These are phyloP conservation scores for Cirrhinus molitorella DNA, from an alignment of 2,797 vertebrate species.

Conservation along the genomic window DNA sequence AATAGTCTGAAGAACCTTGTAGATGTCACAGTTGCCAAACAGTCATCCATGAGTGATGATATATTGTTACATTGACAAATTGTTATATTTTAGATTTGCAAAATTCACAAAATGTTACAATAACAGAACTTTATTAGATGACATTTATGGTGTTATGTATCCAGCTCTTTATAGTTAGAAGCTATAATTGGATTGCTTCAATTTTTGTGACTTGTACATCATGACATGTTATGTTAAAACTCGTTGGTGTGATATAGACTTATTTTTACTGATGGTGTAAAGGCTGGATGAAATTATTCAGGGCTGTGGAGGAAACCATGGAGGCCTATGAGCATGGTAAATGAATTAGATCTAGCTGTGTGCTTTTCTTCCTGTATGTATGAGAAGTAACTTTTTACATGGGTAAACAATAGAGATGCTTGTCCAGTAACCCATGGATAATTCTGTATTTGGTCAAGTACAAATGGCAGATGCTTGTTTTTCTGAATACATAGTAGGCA, in stretches of 20 bases:
- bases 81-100: neutral
- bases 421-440: neutral
- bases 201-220: neutral
- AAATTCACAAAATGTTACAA: neutral
- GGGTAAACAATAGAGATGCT: neutral
- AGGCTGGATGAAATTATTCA: constrained; percentile 77
- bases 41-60: constrained; percentile 21
- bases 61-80: neutral
- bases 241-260: too few relatives aligned
- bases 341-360: constrained; percentile 78
- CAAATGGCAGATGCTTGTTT: neutral
- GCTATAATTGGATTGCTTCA: neutral
- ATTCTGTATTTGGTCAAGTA: neutral
- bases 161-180: neutral
- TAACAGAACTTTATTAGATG: constrained; percentile 5
- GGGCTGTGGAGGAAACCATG: constrained; percentile 77
- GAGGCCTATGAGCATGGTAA: constrained; percentile 77
- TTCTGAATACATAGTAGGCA: neutral
- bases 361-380: constrained; percentile 49
- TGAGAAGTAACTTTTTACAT: neutral
- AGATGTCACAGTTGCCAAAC: neutral
- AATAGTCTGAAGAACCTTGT: neutral
- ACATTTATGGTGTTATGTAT: neutral
- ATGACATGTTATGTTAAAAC: neutral
- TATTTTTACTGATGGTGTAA: constrained; percentile 74